Base-by-base conservation (phyloP, 1,140 invertebrate species). In the Apocrypta bakeri region DNA sequence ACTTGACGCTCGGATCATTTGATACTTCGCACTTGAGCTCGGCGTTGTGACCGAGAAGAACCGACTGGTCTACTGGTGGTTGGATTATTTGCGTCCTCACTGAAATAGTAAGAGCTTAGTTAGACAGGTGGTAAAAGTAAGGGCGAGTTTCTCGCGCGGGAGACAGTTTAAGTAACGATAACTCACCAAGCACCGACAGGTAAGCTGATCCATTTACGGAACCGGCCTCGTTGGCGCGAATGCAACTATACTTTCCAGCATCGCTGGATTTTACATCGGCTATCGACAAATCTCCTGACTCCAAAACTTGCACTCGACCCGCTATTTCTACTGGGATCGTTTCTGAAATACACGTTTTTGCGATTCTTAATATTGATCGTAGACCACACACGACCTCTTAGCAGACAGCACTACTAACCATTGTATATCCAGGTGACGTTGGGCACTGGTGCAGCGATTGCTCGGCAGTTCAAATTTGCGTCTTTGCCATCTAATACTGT, bases 401-500 rank as follows among this genome's bases (percentile, higher is more conserved):
- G n/a, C n/a, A n/a, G n/a, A n/a, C n/a, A n/a, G n/a, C n/a, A 42
- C 40, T 64, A 69, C 42, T 86, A 94, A 97, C 97, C 96, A 91
- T 97, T 96, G 88, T 95, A 96, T 87, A 96, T 95, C 98, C 98
- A 99, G 9, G 96, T 97, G n/a, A 96, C 94, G 87, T 96, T 97
- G 2, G 98, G 98, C 83, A 95, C 94, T 21, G 98, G 98, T 1
- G 98, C 97, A 56, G 98, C 98, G 37, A 95, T 94, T 14, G 97
- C 97, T 86, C 96, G 93, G 91, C 98, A 99, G 25, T 93, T 94
- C 78, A 99, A 94, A 25, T 96, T 96, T 48, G 96, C 97, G 92
- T 98, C 97, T 91, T 97, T 97, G 25, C 97, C 97, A 91, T 98
- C 98, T 81, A 98, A 91, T 80, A 98, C 95, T 2, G 97, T 98